These are phyloP conservation scores for Celastrina argiolus DNA, from an alignment of 2,888 invertebrate species.

Conservation along the genomic window DNA sequence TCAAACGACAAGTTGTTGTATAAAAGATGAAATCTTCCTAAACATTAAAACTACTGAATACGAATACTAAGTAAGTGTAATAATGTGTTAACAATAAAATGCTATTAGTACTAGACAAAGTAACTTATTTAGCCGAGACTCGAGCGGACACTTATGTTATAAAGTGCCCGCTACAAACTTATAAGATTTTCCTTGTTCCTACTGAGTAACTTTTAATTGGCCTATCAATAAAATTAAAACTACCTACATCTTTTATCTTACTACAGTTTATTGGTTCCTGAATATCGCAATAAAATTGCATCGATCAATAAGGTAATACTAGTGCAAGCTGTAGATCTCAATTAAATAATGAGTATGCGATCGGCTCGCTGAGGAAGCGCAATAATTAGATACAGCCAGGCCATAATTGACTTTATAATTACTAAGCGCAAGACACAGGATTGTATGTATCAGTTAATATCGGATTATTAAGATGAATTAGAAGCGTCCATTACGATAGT, in stretches of 20 bases:
- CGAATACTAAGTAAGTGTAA: no score
- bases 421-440: background rate
- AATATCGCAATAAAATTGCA: constrained; percentile 12
- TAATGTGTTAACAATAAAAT: no score
- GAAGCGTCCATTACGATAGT: constrained; percentile 6
- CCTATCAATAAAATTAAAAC: background rate
- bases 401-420: constrained; percentile 20
- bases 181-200: background rate
- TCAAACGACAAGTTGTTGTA: no score
- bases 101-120: no score
- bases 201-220: background rate
- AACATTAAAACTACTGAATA: no score
- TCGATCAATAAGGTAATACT: constrained; percentile 11
- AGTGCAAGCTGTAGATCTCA: constrained; percentile 5
- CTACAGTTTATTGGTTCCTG: background rate
- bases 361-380: background rate
- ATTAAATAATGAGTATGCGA: constrained; percentile 17
- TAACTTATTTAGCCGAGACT: background rate
- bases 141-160: background rate
- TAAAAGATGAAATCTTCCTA: no score
- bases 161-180: no score
- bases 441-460: background rate
- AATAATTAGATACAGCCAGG: background rate
- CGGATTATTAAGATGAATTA: constrained; percentile 8
- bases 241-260: background rate